Conservation (phyloP, 2,888 invertebrate genomes). For the Kuschelorhynchus macadamiae region DNA sequence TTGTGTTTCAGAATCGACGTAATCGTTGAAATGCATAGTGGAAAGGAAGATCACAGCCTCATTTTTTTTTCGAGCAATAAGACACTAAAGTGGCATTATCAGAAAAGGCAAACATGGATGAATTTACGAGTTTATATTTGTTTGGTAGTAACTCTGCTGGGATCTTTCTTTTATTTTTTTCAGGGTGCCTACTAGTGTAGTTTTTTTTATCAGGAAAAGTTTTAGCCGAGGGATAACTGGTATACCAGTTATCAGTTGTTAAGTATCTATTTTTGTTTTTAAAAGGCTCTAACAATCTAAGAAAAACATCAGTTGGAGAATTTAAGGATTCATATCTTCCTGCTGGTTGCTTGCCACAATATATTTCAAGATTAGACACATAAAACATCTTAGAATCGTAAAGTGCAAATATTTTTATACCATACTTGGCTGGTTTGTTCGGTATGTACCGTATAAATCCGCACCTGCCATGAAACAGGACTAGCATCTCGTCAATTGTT, state of each 20-base stretch:
- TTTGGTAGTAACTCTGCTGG: constrained; percentile 53
- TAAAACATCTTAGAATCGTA: constrained; percentile 48
- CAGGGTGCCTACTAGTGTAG: constrained; percentile 47
- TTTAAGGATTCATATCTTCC: constrained; percentile 50
- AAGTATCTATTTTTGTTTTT: constrained; percentile 51
- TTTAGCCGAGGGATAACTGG: constrained; percentile 43
- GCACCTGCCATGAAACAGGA: constrained; percentile 35
- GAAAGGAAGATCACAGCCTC: constrained; percentile 51
- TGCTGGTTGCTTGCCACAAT: constrained; percentile 50
- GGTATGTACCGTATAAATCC: constrained; percentile 46
- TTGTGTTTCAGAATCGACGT: background rate
- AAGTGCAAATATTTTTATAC: constrained; percentile 39
- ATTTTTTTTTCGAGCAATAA: constrained; percentile 35
- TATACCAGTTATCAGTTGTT: constrained; percentile 49
- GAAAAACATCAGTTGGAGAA: constrained; percentile 46
- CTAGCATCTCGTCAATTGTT: constrained; percentile 41
- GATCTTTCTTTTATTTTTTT: constrained; percentile 45
- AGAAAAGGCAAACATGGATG: too few species aligned
- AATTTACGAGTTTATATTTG: constrained; percentile 9
- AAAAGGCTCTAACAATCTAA: constrained; percentile 38
- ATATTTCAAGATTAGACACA: constrained; percentile 52
- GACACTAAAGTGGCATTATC: too few species aligned
- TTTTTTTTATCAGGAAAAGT: constrained; percentile 35
- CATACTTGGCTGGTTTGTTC: constrained; percentile 36
- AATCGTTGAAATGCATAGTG: constrained; percentile 44